Base-by-base conservation (phyloP, 2,113 vertebrate genomes). In the Stigmatopora argus region DNA sequence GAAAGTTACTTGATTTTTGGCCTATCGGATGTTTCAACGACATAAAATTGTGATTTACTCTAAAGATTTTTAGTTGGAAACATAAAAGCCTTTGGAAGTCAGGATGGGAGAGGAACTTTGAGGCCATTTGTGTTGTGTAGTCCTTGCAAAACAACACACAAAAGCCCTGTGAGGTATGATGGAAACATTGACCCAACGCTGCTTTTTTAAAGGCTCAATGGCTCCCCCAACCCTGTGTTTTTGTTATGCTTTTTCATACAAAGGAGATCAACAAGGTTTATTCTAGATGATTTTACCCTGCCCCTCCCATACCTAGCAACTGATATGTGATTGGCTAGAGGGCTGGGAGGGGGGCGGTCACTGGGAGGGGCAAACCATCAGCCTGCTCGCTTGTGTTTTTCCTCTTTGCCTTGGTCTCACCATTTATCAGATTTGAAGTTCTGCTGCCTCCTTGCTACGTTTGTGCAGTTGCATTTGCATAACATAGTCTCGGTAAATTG, bases 231-330 rank as follows among this genome's bases (percentile, higher is more conserved):
- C 77, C 38, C 53, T 83, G 61, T 83, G 45, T 69, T 83, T 82
- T 73, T 80, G 82, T 85, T 85, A 78, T 83, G 74, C 73, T 61
- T 77, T 55, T 72, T 51, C 26, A 69, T 71, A 88, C 82, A 85
- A 85, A 78, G 75, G 78, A 75, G 73, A 60, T 69, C 70, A 73
- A 77, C 74, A 69, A 59, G 69, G 77, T 67, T 68, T 75, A 75
- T 89, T 88, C 82, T 74, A 59, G 78, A 86, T 87, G 75, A 64
- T 45, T 70, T 55, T 18, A 41, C 59, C 72, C 62, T 49, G 46
- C 60, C 70, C 75, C 69, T 59, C 75, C 62, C 58, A 66, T 65
- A 66, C 89, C 77, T 90, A 88, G 91, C 88, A 92, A 92, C 90
- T 90, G 88, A 15, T 67, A 71, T 76, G 63, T 82, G 84, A 91